Conservation (phyloP, 2,888 invertebrate species). For the Amblyjoppa fuscipennis region DNA sequence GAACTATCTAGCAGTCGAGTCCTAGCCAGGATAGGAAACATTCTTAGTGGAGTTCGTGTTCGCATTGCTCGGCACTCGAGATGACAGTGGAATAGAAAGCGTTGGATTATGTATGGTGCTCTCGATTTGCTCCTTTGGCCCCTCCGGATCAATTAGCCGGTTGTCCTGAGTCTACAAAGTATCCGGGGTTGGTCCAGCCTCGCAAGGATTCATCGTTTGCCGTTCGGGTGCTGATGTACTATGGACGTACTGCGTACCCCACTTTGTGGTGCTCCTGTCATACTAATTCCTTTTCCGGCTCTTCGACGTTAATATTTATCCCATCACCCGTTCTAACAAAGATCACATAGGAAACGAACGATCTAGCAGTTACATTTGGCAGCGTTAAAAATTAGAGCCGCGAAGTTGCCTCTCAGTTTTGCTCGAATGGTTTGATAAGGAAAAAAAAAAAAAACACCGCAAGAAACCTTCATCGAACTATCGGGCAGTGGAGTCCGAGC, state of each 20-base stretch:
- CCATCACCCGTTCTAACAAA: not conserved
- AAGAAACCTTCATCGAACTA: slow-evolving; percentile 3
- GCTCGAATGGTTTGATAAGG: slow-evolving; percentile 51
- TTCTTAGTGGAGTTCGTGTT: slow-evolving; percentile 50
- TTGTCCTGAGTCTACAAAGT: too few relatives aligned
- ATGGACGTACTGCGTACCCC: too few relatives aligned
- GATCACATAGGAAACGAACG: not conserved
- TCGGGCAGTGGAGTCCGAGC: slow-evolving; percentile 49
- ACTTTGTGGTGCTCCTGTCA: too few relatives aligned
- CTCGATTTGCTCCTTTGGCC: slow-evolving; percentile 51
- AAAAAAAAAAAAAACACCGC: slow-evolving; percentile 11
- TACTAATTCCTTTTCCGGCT: too few relatives aligned
- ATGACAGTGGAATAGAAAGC: slow-evolving; percentile 65
- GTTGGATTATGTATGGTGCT: slow-evolving; percentile 34
- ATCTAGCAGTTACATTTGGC: slow-evolving; percentile 41
- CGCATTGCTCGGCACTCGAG: slow-evolving; percentile 59
- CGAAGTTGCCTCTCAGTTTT: slow-evolving; percentile 28
- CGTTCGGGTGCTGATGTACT: too few relatives aligned
- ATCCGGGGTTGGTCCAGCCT: not conserved
- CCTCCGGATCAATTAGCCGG: not conserved
- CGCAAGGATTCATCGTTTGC: not conserved
- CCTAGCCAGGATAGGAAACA: slow-evolving; percentile 52
- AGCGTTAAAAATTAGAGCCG: not conserved
- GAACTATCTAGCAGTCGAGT: slow-evolving; percentile 38
- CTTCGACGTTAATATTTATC: slow-evolving; percentile 1